These are phyloP conservation scores for Xanthia icteritia DNA, from an alignment of 2,888 invertebrate species.

Conservation along the genomic window DNA sequence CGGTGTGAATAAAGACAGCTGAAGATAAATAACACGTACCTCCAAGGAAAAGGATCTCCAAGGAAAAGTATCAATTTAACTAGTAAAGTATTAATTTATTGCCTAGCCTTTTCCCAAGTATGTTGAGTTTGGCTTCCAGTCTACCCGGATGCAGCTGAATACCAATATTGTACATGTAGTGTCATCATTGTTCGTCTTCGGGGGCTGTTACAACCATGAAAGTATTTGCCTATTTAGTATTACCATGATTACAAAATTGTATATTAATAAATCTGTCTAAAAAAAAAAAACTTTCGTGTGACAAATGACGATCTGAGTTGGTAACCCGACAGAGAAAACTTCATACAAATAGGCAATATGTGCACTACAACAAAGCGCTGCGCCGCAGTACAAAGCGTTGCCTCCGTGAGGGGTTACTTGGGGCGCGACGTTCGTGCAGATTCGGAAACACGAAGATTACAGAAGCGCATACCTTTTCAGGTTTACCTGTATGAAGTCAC, in stretches of 20 bases:
- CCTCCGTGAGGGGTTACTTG: background rate
- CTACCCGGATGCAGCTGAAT: too few relatives aligned
- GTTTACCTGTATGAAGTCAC: background rate
- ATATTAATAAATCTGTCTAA: too few relatives aligned
- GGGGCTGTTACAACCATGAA: background rate
- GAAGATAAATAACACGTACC: background rate
- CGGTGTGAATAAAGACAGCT: background rate
- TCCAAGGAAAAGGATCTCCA: background rate
- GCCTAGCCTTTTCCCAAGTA: too few relatives aligned
- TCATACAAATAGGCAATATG: background rate
- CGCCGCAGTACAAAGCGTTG: background rate
- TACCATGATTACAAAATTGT: background rate
- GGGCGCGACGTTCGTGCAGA: background rate
- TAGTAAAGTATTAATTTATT: too few relatives aligned
- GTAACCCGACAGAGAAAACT: too few relatives aligned
- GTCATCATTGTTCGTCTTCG: background rate
- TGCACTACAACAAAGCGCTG: background rate
- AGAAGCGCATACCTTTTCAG: background rate
- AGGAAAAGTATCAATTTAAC: too few relatives aligned
- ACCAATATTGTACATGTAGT: too few relatives aligned
- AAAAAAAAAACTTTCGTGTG: too few relatives aligned
- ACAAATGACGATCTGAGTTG: background rate
- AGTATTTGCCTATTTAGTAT: background rate
- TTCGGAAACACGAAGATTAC: background rate
- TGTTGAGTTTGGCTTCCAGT: too few relatives aligned